phyloP scores from a whole-genome alignment of 2,797 vertebrate genomes.

The Acropternis orthonyx region DNA sequence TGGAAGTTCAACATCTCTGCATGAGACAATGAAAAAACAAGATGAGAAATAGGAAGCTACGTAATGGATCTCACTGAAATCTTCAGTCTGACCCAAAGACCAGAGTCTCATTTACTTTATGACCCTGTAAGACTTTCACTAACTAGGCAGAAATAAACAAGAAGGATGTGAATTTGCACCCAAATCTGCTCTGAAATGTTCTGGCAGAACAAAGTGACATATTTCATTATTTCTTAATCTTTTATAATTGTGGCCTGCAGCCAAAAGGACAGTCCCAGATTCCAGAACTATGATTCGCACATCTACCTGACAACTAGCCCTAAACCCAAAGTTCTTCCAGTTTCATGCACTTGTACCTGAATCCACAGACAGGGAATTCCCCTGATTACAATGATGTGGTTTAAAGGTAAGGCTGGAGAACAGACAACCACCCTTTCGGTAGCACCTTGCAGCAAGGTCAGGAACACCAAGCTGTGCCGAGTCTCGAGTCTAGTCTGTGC shows the following conservation, averaged over 20 bases:
- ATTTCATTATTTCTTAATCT: neutral
- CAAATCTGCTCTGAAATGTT: neutral
- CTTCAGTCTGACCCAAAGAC: neutral
- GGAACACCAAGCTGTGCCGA: neutral
- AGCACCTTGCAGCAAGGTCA: neutral
- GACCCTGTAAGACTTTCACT: neutral
- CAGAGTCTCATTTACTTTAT: neutral
- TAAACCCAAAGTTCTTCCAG: neutral
- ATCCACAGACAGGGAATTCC: neutral
- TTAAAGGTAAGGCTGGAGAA: neutral
- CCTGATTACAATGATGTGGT: neutral
- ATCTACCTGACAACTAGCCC: neutral
- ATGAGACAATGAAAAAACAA: neutral
- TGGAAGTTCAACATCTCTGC: neutral
- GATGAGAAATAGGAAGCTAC: neutral
- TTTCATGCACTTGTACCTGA: neutral
- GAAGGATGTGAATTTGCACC: neutral
- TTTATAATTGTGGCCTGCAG: neutral
- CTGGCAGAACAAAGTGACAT: neutral
- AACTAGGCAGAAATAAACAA: neutral
- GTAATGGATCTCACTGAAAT: neutral
- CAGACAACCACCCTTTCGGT: neutral
- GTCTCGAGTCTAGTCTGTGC: neutral
- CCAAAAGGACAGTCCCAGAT: neutral
- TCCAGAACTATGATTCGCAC: neutral